These are phyloP conservation scores for Petrolisthes manimaculis DNA, from an alignment of 2,888 invertebrate species.

Conservation along the genomic window DNA sequence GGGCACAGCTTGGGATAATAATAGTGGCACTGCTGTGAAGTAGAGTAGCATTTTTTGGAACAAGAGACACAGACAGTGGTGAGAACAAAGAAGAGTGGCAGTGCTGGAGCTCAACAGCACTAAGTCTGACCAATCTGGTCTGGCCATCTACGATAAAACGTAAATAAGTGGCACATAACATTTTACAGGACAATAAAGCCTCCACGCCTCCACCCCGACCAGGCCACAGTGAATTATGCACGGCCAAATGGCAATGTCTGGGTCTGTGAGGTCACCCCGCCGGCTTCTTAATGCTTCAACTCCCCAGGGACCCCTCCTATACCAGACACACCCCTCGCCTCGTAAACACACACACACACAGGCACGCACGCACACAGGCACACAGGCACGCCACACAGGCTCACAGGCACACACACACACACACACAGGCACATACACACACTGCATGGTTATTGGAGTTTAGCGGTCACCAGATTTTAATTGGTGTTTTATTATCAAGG, in stretches of 20 bases:
- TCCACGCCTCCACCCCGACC: constrained; percentile 14
- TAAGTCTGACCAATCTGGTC: constrained; percentile 51
- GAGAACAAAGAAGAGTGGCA: too few species aligned
- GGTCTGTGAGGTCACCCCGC: constrained; percentile 1
- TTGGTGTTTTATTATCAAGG: too few species aligned
- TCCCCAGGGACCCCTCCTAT: neutral
- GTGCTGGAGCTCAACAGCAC: neutral
- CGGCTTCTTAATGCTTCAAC: neutral
- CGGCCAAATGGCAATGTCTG: neutral
- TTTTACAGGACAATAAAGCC: constrained; percentile 51
- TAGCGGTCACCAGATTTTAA: too few species aligned
- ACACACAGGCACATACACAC: too few species aligned
- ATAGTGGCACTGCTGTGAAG: neutral
- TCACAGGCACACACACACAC: too few species aligned
- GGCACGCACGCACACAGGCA: too few species aligned
- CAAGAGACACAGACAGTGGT: neutral
- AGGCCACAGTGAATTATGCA: neutral
- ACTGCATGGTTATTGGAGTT: too few species aligned
- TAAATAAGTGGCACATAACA: constrained; percentile 50
- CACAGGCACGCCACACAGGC: too few species aligned
- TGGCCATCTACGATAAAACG: constrained; percentile 50
- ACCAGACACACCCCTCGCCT: too few species aligned
- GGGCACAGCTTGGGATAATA: neutral
- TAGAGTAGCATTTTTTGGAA: too few species aligned
- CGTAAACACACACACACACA: neutral